Conservation (phyloP, 2,888 invertebrate species). For the Bombylius major region DNA sequence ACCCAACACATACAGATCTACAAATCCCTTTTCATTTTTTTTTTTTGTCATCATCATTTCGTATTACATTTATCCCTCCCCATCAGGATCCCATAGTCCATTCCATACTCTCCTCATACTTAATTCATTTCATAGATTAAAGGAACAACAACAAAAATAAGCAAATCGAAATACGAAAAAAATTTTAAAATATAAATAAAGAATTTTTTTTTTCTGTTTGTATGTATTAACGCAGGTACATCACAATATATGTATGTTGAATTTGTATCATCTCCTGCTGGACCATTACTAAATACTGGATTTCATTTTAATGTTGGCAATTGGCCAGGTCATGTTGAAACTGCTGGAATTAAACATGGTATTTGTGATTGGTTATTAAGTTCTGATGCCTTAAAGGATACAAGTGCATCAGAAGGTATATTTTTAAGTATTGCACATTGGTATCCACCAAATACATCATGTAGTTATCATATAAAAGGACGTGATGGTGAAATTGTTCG, state of each 20-base stretch:
- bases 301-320: slow-evolving; percentile 92
- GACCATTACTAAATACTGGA: slow-evolving; percentile 80
- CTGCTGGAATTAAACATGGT: slow-evolving; percentile 73
- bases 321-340: slow-evolving; percentile 87
- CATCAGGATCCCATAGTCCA: too few species aligned
- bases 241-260: slow-evolving; percentile 80
- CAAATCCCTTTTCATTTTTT: too few species aligned
- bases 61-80: too few species aligned
- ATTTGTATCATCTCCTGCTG: slow-evolving; percentile 79
- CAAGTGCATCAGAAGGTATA: slow-evolving; percentile 74
- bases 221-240: slow-evolving; percentile 42
- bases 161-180: too few species aligned
- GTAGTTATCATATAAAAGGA: slow-evolving; percentile 81
- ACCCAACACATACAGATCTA: too few species aligned
- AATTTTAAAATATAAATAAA: too few species aligned
- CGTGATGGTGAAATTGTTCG: slow-evolving; percentile 76
- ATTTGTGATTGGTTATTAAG: slow-evolving; percentile 82
- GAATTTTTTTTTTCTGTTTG: background rate
- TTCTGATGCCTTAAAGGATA: slow-evolving; percentile 63
- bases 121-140: too few species aligned
- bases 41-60: too few species aligned
- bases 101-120: too few species aligned
- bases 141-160: too few species aligned
- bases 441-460: slow-evolving; percentile 88
- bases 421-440: slow-evolving; percentile 86